Evolutionary conservation across 2,888 invertebrate species (phyloP), one percentile per base, ranked within the genome.

Genomic region (Ceramica pisi): DNA sequence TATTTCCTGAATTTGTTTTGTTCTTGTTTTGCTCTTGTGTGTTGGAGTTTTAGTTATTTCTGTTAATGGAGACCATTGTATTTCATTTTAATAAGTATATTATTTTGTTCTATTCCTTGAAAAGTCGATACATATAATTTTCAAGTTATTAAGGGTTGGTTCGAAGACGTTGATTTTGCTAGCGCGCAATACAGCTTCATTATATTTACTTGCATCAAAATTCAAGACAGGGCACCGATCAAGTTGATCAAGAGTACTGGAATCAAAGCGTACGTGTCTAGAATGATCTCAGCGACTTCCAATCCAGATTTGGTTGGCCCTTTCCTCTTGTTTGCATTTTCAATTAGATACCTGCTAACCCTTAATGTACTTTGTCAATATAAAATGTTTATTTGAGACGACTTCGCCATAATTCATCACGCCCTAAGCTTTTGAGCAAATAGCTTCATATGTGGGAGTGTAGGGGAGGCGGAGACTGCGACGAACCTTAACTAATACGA

Each of bases 181-280:
- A 69, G 41, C 14, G 21, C 38, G 44, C 35, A 48, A 60, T 61
- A 56, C 48, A 26, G 51, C 26, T 56, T 56, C 16, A 71, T 81
- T 83, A 84, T 84, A 86, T 86, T 88, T 87, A 66, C 76, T 76
- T 77, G 79, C 77, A 85, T 81, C 75, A 71, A 86, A 83, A 92
- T 92, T 90, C 90, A 86, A 87, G 83, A 78, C 87, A 82, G 76
- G 81, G 75, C 82, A 78, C 83, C 88, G 86, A 90, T 91, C 88
- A 87, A 89, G 83, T 90, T 89, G 89, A 91, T 91, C 90, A 89
- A 87, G 86, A 87, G 84, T 88, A 86, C 88, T 90, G 89, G 90
- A 92, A 93, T 92, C 93, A 92, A 92, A 92, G 89, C 87, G 90
- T 82, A 89, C 93, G 93, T 94, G 93, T 81, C 78, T 78, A 16